phyloP scores from a whole-genome alignment of 2,888 invertebrate species.

The Rhimphoctona megacephalus region DNA sequence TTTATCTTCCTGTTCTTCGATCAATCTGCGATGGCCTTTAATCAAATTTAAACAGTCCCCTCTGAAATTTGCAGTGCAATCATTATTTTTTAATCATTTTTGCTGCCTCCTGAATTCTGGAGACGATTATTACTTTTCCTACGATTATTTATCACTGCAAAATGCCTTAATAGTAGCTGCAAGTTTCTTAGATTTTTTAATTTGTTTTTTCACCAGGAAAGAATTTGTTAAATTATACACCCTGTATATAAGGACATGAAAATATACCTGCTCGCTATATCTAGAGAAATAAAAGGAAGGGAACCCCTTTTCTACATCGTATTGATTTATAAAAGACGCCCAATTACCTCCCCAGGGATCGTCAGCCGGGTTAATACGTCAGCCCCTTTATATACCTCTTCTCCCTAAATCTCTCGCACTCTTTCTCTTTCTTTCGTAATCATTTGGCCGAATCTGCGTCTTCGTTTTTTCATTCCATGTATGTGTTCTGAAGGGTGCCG shows the following conservation, averaged over 20 bases:
- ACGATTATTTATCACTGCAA: not conserved
- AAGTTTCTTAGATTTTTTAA: not conserved
- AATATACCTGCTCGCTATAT: slow-evolving; percentile 60
- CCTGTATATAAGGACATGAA: slow-evolving; percentile 28
- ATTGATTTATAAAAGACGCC: slow-evolving; percentile 79
- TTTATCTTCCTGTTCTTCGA: not conserved
- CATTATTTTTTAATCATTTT: not conserved
- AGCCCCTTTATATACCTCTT: slow-evolving; percentile 58
- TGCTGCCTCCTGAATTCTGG: not conserved
- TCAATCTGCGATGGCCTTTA: not conserved
- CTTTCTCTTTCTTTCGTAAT: slow-evolving; percentile 30
- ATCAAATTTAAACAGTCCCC: not conserved
- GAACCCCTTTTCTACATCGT: slow-evolving; percentile 70
- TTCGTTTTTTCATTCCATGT: slow-evolving; percentile 35
- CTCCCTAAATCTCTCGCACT: slow-evolving; percentile 48
- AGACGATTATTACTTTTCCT: too few species aligned
- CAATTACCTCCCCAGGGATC: slow-evolving; percentile 70
- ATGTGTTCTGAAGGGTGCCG: slow-evolving; percentile 60
- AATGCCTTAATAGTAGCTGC: not conserved
- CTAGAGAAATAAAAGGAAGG: slow-evolving; percentile 68
- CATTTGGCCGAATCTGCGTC: slow-evolving; percentile 22
- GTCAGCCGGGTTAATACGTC: slow-evolving; percentile 66
- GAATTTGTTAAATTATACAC: slow-evolving; percentile 8
- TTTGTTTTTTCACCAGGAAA: not conserved
- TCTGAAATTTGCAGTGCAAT: not conserved